These are phyloP conservation scores for silkworm (Bombyx mori) DNA, from an alignment of 1,140 invertebrate genomes.

Conservation along the genomic window DNA sequence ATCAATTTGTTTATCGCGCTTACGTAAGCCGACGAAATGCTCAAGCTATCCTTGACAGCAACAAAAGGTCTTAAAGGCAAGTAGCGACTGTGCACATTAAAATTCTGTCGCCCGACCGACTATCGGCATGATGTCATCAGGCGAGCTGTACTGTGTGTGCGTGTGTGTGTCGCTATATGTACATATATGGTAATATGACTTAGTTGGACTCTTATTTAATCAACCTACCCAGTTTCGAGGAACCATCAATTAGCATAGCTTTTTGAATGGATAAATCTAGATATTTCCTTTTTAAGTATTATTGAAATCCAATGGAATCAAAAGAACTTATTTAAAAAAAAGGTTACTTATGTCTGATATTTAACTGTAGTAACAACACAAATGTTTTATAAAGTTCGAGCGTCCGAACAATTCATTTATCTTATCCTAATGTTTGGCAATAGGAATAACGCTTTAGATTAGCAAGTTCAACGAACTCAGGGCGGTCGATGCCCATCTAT, in stretches of 20 bases:
- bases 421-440: no score
- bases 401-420: no score
- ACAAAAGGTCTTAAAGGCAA: conserved; percentile 15
- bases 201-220: conserved; percentile 34
- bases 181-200: conserved; percentile 56
- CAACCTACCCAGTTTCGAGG: conserved; percentile 12
- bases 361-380: no score
- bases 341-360: no score
- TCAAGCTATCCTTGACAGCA: conserved; percentile 6
- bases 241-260: conserved; percentile 1
- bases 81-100: conserved; percentile 40
- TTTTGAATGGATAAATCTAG: conserved; percentile 1
- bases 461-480: conserved; percentile 2
- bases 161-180: conserved; percentile 31
- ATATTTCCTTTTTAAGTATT: not conserved
- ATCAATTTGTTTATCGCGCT: not conserved
- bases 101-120: conserved; percentile 38
- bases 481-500: conserved; percentile 6
- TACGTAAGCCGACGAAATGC: not conserved
- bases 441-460: no score
- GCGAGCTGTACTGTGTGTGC: conserved; percentile 23
- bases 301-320: no score
- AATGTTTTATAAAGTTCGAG: no score
- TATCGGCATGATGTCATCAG: conserved; percentile 50
- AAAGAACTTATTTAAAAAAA: no score